These are phyloP conservation scores for Panthera tigris DNA, from an alignment of 2,113 vertebrate species.

Conservation along the genomic window DNA sequence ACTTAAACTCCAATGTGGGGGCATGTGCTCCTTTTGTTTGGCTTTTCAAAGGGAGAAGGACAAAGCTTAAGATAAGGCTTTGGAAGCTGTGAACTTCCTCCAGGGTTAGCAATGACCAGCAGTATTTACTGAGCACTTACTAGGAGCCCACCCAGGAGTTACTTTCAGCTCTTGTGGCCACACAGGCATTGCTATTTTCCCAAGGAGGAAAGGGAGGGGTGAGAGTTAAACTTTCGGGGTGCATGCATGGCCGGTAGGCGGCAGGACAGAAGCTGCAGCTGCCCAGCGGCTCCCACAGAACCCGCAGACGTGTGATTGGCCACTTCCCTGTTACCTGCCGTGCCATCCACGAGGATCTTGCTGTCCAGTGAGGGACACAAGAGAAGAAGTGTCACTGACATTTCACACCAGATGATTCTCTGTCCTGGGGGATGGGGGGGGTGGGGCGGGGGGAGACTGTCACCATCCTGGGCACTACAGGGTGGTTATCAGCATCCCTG, in stretches of 20 bases:
- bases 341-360: fast-evolving
- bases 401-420: background rate
- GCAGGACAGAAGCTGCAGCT: background rate
- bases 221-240: fast-evolving
- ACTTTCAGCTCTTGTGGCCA: fast-evolving
- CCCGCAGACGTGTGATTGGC: fast-evolving
- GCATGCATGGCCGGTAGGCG: fast-evolving
- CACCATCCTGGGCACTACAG: fast-evolving
- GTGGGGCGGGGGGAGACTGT: background rate
- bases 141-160: background rate
- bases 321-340: fast-evolving
- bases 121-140: too few relatives aligned
- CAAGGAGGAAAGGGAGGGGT: background rate
- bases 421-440: too few relatives aligned
- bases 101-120: fast-evolving
- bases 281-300: fast-evolving
- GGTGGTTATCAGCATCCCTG: too few relatives aligned
- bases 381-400: background rate
- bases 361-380: background rate
- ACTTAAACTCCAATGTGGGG: slow-evolving; percentile 61
- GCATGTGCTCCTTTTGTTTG: slow-evolving; percentile 50
- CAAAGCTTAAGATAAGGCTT: background rate
- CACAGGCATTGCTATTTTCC: background rate
- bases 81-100: background rate
- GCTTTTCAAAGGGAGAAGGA: slow-evolving; percentile 68